Evolutionary conservation across 1,140 invertebrate species (phyloP), one percentile per base, ranked within the genome.

Genomic region (Heliconius eleuchia): DNA sequence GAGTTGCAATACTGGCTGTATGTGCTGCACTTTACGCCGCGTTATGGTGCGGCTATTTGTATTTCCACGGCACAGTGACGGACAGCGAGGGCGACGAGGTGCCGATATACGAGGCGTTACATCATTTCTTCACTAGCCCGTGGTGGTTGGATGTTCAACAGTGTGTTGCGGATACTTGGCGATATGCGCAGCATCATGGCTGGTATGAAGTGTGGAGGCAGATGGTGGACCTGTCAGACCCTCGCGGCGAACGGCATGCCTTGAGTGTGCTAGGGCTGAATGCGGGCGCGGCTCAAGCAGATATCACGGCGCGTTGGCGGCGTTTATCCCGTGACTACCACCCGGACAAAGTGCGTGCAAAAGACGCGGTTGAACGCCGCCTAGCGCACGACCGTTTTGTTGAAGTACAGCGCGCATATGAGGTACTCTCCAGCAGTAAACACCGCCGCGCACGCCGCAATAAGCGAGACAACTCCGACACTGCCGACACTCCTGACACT

Each of bases 331-430:
- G 97, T n/a, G 96, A 98, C 90, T 97, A 97, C 93, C 99, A 99
- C 95, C 99, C 99, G 0, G 99, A 99, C 86, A 98, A 98, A 92
- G 96, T 97, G 5, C 60, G 60, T 13, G 27, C 60, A 13, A n/a
- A n/a, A n/a, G 60, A 66, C 60, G 60, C 60, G 11, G 27, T 27
- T 30, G 95, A 96, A 1, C 91, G 94, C 0, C 95, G 95, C 16
- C 91, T 94, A 16, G 94, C 98, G 2, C 97, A 99, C 88, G 97
- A 98, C 85, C 97, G 96, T 77, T 99, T 99, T 87, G 98, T 99
- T 95, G 97, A 99, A 88, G 98, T 99, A 81, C 98, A 99, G 88
- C 96, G 98, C 91, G 98, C 98, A 0, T 99, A 99, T 87, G 98
- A 98, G 86, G 97, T 97, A 37, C 93, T 99, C 1, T 99, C 98